Evolutionary conservation across 2,113 vertebrate genomes (phyloP), one percentile per base, ranked within the genome.

Genomic region (Piliocolobus tephrosceles): DNA sequence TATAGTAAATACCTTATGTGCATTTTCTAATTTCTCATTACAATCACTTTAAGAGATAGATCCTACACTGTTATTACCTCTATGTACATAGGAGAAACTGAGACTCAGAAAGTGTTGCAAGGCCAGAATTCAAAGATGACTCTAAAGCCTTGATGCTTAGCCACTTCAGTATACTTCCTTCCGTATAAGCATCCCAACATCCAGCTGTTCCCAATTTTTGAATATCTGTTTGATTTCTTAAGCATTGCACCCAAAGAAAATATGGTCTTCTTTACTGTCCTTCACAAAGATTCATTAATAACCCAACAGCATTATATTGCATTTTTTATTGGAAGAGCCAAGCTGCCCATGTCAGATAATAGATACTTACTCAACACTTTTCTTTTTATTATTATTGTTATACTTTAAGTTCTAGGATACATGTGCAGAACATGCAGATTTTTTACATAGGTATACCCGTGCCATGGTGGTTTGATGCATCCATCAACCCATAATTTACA

Each of bases 351-450:
- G 35, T 91, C 57, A 95, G 30, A 64, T 78, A 45, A 70, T 84
- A 95, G 57, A 68, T 91, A 88, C 84, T 72, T 88, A 58, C 47
- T 73, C 87, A 58, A 81, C 75, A 88, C 27, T 92, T 86, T 90
- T 76, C 61, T 87, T 55, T 55, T 55, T 55, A 55, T 18, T 64
- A 30, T 64, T 61, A 61, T 61, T 61, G 30, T 64, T 30, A 30
- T 64, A 30, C 11, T 30, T 64, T 30, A 64, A 30, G 58, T 27
- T 30, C 58, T 64, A 64, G 25, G 58, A 64, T 30, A 13, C 58
- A 64, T 64, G 58, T 30, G 27, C 58, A 30, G 58, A 64, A 64
- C 27, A 64, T 1, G 25, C 58, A 64, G 58, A 12, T 27, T 64
- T 64, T 27, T 30, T 64, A 61, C 58, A 13, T 64, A 64, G 58